Conservation (phyloP, 1,140 invertebrate species). For the Portunus trituberculatus region DNA sequence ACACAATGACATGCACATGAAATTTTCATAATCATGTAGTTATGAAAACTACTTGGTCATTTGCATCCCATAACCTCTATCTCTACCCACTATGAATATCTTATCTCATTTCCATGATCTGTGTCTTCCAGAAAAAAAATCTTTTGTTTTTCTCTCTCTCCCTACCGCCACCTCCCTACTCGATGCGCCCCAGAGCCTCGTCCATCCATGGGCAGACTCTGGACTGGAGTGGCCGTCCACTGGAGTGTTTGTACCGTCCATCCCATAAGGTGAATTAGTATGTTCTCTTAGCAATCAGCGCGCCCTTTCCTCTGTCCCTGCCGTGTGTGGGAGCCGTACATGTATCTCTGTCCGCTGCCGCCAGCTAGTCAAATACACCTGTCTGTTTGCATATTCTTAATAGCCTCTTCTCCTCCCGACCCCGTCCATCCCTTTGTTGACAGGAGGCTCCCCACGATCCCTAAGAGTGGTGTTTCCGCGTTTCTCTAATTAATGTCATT, state of each 20-base stretch:
- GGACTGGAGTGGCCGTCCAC: not conserved
- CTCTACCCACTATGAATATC: too few species aligned
- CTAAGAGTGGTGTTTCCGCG: not conserved
- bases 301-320: slow-evolving; percentile 9
- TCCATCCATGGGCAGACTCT: not conserved
- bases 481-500: not conserved
- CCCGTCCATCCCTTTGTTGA: not conserved
- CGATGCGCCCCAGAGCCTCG: not conserved
- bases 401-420: not conserved
- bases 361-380: slow-evolving; percentile 49
- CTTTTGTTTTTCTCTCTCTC: not conserved
- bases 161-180: not conserved
- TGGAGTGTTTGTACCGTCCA: slow-evolving; percentile 47
- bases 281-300: slow-evolving; percentile 49
- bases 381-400: slow-evolving; percentile 34
- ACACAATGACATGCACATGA: too few species aligned
- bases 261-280: slow-evolving; percentile 36
- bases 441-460: not conserved
- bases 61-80: too few species aligned
- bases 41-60: too few species aligned
- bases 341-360: slow-evolving; percentile 49
- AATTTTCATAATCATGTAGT: too few species aligned
- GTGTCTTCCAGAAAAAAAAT: not conserved
- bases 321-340: not conserved
- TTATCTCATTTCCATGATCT: too few species aligned